Percentiles rank a stretch among this genome's conserved stretches.
Conservation (phyloP, 2,888 invertebrate species). For the Acleris sparsana region DNA sequence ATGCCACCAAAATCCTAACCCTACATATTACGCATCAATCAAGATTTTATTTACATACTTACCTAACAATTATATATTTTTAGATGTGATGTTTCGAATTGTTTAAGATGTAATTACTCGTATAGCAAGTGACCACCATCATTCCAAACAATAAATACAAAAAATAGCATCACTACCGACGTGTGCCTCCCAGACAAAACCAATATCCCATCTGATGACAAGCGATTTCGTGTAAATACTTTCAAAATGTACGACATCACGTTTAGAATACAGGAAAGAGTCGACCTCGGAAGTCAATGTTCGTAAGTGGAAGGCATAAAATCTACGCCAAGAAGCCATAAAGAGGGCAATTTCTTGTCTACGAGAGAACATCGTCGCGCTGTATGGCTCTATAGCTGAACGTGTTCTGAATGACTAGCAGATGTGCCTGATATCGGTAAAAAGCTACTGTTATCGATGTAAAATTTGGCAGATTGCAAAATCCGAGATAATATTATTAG, state of each 20-base stretch:
- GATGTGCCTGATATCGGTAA: conserved; percentile 38
- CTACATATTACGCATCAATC: too few species aligned
- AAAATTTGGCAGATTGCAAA: conserved; percentile 38
- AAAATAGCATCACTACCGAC: too few species aligned
- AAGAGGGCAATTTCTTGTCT: conserved; percentile 74
- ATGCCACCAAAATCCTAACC: too few species aligned
- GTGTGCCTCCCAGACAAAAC: conserved; percentile 1
- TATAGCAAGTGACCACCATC: too few species aligned
- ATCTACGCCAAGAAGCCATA: conserved; percentile 68
- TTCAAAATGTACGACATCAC: conserved; percentile 48
- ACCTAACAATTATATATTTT: too few species aligned
- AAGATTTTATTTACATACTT: too few species aligned
- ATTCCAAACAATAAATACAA: too few species aligned
- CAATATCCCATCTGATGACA: conserved; percentile 21
- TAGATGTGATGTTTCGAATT: too few species aligned
- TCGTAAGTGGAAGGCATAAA: conserved; percentile 72
- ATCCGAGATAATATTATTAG: conserved; percentile 35
- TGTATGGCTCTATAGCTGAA: conserved; percentile 59
- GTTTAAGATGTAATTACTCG: too few species aligned
- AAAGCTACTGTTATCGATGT: conserved; percentile 37
- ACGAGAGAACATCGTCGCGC: conserved; percentile 59
- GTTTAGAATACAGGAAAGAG: conserved; percentile 63
- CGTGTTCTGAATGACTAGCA: conserved; percentile 62
- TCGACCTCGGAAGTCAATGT: conserved; percentile 68
- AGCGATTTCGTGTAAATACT: conserved; percentile 42